These are phyloP conservation scores for Argyrosomus regius DNA, from an alignment of 2,797 vertebrate species.

Conservation along the genomic window DNA sequence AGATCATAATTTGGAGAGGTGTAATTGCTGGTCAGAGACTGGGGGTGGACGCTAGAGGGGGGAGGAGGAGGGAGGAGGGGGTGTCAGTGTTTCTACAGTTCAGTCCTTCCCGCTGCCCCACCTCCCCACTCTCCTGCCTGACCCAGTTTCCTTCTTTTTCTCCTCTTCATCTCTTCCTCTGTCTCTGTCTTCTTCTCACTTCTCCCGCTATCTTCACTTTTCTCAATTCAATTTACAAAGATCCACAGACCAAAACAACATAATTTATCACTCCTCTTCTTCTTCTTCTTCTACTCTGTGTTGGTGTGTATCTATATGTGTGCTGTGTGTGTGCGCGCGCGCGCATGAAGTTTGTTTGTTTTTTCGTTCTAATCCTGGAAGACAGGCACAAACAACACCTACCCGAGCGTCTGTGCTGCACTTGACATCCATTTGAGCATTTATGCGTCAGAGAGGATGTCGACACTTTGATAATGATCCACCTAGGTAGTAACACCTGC, in stretches of 20 bases:
- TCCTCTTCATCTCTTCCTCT: slow-evolving; percentile 60
- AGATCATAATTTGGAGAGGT: slow-evolving; percentile 89
- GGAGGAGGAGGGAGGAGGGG: slow-evolving; percentile 12
- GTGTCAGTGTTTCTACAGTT: slow-evolving; percentile 82
- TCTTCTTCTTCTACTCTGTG: not conserved
- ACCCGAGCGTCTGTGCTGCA: slow-evolving; percentile 28
- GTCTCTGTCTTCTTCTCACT: slow-evolving; percentile 63
- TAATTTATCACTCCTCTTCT: slow-evolving; percentile 57
- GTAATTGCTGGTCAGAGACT: slow-evolving; percentile 87
- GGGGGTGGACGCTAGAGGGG: slow-evolving; percentile 42
- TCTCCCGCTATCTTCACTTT: slow-evolving; percentile 66
- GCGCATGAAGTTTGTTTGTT: slow-evolving; percentile 44
- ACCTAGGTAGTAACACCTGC: slow-evolving; percentile 40
- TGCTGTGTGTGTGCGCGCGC: slow-evolving; percentile 1
- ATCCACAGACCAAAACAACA: slow-evolving; percentile 70
- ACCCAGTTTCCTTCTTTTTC: slow-evolving; percentile 77
- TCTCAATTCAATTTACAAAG: slow-evolving; percentile 72
- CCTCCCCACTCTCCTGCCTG: slow-evolving; percentile 67
- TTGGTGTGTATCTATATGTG: slow-evolving; percentile 9
- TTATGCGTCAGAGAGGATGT: slow-evolving; percentile 31
- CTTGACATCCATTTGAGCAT: slow-evolving; percentile 34
- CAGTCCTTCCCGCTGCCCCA: slow-evolving; percentile 66
- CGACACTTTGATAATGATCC: slow-evolving; percentile 48
- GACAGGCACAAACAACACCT: slow-evolving; percentile 35
- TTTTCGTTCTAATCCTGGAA: slow-evolving; percentile 42